Base-by-base conservation (phyloP, 2,888 invertebrate species). In the Drosophila subsilvestris region DNA sequence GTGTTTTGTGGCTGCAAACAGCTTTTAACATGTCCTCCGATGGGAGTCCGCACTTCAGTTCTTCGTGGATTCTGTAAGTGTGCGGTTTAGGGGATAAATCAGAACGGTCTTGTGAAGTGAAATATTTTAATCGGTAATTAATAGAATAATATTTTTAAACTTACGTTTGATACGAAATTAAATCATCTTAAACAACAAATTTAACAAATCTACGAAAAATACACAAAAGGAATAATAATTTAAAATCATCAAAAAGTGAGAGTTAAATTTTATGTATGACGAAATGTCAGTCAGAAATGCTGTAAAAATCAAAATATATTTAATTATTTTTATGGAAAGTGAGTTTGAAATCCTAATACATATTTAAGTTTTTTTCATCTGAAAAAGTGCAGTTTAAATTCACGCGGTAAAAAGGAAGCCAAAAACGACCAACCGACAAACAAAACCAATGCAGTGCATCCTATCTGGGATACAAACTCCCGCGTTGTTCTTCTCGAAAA, bases 1-100 rank as follows among this genome's bases (percentile, higher is more conserved):
- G 10, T 10, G 14, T 37, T 37, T 6, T 6, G 4, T 6, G 14
- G 14, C 6, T 37, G 14, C 6, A 37, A 14, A 14, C 14, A 14
- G 14, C 6, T n/a, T 20, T 29, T 55, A 51, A 61, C 67, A 57
- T 42, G 9, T 27, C n/a, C 27, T 27, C 48, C 62, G 59, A 56
- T n/a, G 29, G 14, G 53, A 49, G 42, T 56, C 32, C 50, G 29
- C 32, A 45, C 47, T 73, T 86, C 71, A 84, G 88, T 84, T 85
- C 67, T 14, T 44, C 61, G 69, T 54, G 67, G 68, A 61, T 69
- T 61, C 75, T 76, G 67, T 61, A 59, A 51, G 74, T 47, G 74
- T 47, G 42, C 65, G 76, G 73, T 71, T 69, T 29, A 49, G 9
- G 27, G 3, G 63, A 53, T 44, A 42, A 5, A 43, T 3, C 10